Base-by-base conservation (phyloP, 2,797 vertebrate species). In the Mormyrus proboscirostris region DNA sequence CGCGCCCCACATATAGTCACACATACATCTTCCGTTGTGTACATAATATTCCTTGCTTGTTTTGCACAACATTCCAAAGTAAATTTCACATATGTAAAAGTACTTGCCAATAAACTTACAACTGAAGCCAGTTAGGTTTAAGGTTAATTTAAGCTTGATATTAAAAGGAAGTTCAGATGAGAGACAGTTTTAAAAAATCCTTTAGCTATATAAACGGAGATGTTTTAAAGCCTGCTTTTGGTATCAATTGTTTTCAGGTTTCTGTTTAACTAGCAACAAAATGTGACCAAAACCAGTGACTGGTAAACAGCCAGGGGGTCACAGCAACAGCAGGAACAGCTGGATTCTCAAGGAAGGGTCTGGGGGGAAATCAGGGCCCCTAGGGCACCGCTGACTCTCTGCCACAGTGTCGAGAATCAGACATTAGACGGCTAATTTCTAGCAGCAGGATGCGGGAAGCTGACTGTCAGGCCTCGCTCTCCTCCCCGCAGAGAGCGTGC, bases 371-470 rank as follows among this genome's bases (percentile, higher is more conserved):
- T 90, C 91, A 79, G 2, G 38, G 9, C 79, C 92, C 93, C 94
- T 89, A 91, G 91, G 89, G 92, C 91, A 93, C 89, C 33, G 49
- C 92, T 89, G 89, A 90, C 92, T 92, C 91, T 91, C 89, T 93
- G 92, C 93, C 92, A 94, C 93, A 87, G 65, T 90, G 93, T 95
- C 19, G 96, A 94, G 95, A 96, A 95, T 95, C 94, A 93, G 91
- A 91, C 95, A 96, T 92, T 94, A 94, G 95, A 93, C 93, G 94
- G 97, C 97, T 97, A 98, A 98, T 98, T 98, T 97, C 94, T 94
- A 97, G 95, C 97, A 97, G 97, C 97, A 90, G 97, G 97, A 95
- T 1, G 49, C 93, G 86, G 89, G 91, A 57, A 92, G 92, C 94
- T 92, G 90, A 92, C 1, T 0, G 79, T 9, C 0, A 38, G 92